Base-by-base conservation (phyloP, 2,888 invertebrate genomes). In the Gortyna flavago region DNA sequence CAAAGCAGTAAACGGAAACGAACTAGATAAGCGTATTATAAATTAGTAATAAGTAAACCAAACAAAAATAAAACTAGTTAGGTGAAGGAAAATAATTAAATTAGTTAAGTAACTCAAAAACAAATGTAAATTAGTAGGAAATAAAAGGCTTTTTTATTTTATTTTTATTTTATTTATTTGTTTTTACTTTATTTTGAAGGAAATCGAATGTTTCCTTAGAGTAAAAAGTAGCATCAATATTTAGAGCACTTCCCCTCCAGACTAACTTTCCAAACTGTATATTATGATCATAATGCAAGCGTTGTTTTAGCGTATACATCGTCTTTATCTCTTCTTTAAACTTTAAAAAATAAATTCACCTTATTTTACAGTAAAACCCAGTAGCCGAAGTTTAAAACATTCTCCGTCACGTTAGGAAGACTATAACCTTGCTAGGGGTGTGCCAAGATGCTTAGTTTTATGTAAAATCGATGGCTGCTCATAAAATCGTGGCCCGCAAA, bases 391-490 rank as follows among this genome's bases (percentile, higher is more conserved):
- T 66, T 86, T 85, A 68, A 51, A 74, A 74, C 69, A 83, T 84
- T 74, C 64, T 67, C 21, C 78, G 32, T 66, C 51, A 29, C 75
- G 70, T 59, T 41, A 64, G 38, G 35, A 64, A 54, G 25, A 79
- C 70, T 72, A 72, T 72, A 72, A 75, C 61, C 21, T 64, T 9
- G 35, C 67, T 83, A 84, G 84, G 70, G 84, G 44, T 86, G 75
- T 67, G 64, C 72, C 51, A 51, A 75, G 44, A 70, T 79, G 78
- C 72, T 83, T 38, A 75, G 86, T 67, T 84, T 84, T 84, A 86
- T 84, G 75, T 83, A 73, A 75, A 84, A 84, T 79, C 84, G 84
- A 84, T 86, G 70, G 68, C n/a, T 18, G 72, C n/a, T 75, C 74
- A 71, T 84, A 84, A 84, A 84, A 75, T 73, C 25, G 75, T 72